phyloP scores from a whole-genome alignment of 2,113 vertebrate genomes.

The Meles meles region DNA sequence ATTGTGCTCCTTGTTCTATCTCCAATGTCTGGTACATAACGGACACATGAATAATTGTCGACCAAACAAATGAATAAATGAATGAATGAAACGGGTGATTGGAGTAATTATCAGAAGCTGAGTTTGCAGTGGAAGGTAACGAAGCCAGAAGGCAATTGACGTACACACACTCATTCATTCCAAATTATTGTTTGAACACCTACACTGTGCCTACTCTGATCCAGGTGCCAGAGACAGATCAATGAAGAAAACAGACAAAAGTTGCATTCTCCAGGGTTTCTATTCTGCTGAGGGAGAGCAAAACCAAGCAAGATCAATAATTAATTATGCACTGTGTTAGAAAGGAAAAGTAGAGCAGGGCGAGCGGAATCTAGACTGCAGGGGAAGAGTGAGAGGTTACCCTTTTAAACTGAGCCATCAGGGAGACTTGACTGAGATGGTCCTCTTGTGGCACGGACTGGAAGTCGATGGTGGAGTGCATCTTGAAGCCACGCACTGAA shows the following conservation, averaged over 20 bases:
- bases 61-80: not conserved
- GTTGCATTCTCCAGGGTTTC: not conserved
- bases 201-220: not conserved
- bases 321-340: not conserved
- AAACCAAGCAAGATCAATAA: constrained; percentile 24
- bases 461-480: not conserved
- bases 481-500: not conserved
- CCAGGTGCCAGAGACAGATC: not conserved
- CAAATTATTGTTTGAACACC: not conserved
- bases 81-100: not conserved
- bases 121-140: not conserved
- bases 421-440: not conserved
- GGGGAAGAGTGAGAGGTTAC: not conserved
- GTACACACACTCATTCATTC: not conserved
- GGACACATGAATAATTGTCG: not conserved
- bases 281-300: not conserved
- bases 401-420: not conserved
- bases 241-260: not conserved
- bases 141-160: not conserved
- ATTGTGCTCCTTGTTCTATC: not conserved
- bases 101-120: not conserved
- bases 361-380: not conserved
- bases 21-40: not conserved
- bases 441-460: not conserved
- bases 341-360: not conserved